A percentile compares a stretch with the other conserved stretches of the same genome.
phyloP scores from a whole-genome alignment of 2,888 invertebrate genomes.

The Drosophila anomalata region DNA sequence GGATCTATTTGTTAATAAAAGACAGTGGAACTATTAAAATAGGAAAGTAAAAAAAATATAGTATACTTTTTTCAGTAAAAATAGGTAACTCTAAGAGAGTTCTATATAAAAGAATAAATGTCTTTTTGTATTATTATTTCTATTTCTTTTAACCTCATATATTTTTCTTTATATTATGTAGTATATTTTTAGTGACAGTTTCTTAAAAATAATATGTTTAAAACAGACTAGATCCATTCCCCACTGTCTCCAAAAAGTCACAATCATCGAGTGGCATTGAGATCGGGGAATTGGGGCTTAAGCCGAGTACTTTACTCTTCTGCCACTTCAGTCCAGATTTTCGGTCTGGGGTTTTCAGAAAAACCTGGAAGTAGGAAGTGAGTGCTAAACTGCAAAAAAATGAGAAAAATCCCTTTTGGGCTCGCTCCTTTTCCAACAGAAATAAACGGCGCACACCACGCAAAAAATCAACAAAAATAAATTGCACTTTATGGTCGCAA shows the following conservation, averaged over 20 bases:
- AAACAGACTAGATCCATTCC: not conserved
- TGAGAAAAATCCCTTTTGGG: constrained; percentile 56
- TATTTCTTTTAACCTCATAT: too few species aligned
- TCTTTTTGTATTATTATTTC: too few species aligned
- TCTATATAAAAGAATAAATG: too few species aligned
- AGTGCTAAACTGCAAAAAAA: constrained; percentile 39
- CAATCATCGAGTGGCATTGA: constrained; percentile 62
- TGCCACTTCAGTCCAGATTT: constrained; percentile 54
- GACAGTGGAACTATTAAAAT: constrained; percentile 25
- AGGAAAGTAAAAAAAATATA: too few species aligned
- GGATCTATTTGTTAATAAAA: constrained; percentile 74
- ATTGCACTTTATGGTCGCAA: constrained; percentile 76
- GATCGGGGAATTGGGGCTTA: constrained; percentile 44
- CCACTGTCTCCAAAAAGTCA: constrained; percentile 31
- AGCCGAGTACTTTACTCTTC: constrained; percentile 40
- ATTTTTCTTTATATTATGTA: too few species aligned
- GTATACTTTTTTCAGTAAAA: too few species aligned
- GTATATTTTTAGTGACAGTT: not conserved
- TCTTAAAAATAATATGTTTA: too few species aligned
- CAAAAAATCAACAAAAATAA: constrained; percentile 79
- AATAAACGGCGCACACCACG: constrained; percentile 50
- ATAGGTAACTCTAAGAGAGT: too few species aligned
- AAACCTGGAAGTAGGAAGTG: constrained; percentile 75
- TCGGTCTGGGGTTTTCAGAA: constrained; percentile 25
- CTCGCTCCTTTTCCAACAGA: constrained; percentile 6